These are phyloP conservation scores for Orgyia antiqua DNA, from an alignment of 2,888 invertebrate species.

Conservation along the genomic window DNA sequence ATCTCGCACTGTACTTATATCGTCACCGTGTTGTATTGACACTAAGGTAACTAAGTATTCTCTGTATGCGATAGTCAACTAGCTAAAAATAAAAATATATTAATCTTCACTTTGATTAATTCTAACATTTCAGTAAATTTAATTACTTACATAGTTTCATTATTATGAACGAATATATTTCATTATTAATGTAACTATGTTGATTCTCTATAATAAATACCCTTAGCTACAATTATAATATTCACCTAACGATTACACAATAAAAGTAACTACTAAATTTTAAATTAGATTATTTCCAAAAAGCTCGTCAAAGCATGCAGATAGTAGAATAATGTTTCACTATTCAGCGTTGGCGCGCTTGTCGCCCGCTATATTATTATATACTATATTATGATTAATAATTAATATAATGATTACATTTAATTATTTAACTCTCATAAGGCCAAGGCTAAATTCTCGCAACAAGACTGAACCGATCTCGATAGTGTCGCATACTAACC, in stretches of 20 bases:
- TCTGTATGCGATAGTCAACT: slow-evolving; percentile 71
- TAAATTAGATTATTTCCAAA: slow-evolving; percentile 77
- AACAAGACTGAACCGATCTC: slow-evolving; percentile 69
- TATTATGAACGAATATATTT: slow-evolving; percentile 72
- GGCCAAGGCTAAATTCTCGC: slow-evolving; percentile 79
- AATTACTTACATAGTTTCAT: slow-evolving; percentile 65
- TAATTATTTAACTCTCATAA: slow-evolving; percentile 75
- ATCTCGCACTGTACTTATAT: slow-evolving; percentile 55
- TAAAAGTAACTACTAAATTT: slow-evolving; percentile 74
- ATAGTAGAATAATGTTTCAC: slow-evolving; percentile 72
- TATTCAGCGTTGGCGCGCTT: slow-evolving; percentile 67
- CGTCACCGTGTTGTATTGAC: slow-evolving; percentile 36
- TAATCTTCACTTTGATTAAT: slow-evolving; percentile 69
- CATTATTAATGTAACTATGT: slow-evolving; percentile 72
- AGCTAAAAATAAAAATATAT: slow-evolving; percentile 78
- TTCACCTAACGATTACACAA: slow-evolving; percentile 73
- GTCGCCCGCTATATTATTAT: slow-evolving; percentile 53
- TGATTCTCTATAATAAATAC: slow-evolving; percentile 75
- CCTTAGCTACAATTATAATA: slow-evolving; percentile 71
- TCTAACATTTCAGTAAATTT: slow-evolving; percentile 64
- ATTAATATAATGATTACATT: slow-evolving; percentile 70
- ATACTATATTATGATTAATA: slow-evolving; percentile 23
- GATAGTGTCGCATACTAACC: slow-evolving; percentile 56
- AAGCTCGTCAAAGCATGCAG: slow-evolving; percentile 79
- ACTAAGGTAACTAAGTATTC: slow-evolving; percentile 57